Conservation (phyloP, 2,888 invertebrate species). For the Abrostola tripartita region DNA sequence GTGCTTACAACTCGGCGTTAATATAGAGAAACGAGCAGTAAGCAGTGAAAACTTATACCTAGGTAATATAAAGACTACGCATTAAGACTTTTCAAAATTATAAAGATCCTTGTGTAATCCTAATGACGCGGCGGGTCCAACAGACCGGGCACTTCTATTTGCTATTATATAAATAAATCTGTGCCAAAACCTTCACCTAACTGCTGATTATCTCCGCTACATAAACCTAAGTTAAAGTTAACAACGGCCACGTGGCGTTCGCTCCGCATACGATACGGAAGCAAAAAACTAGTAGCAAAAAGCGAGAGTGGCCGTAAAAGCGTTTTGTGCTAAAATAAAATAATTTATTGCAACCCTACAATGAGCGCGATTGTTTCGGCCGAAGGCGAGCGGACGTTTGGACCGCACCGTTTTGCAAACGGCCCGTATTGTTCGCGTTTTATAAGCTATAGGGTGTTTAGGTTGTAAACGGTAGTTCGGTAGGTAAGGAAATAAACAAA, state of each 20-base stretch:
- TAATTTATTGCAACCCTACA: constrained; percentile 77
- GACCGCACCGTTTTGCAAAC: constrained; percentile 66
- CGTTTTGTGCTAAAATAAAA: constrained; percentile 71
- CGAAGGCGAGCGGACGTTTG: constrained; percentile 42
- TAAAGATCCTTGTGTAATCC: no score
- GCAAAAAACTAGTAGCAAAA: constrained; percentile 80
- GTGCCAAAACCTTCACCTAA: constrained; percentile 8
- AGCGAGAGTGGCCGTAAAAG: constrained; percentile 76
- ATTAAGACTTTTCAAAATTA: no score
- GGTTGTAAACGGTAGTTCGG: constrained; percentile 20
- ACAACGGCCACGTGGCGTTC: constrained; percentile 80
- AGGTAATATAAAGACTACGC: no score
- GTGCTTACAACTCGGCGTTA: no score
- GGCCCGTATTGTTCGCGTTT: constrained; percentile 62
- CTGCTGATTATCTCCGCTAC: constrained; percentile 33
- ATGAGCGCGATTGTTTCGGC: constrained; percentile 65
- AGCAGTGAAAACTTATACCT: no score
- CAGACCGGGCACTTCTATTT: no score
- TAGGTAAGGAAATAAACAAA: constrained; percentile 6
- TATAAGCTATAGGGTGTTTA: constrained; percentile 48
- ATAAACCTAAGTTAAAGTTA: constrained; percentile 58
- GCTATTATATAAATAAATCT: no score
- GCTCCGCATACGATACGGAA: constrained; percentile 67
- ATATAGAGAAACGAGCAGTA: no score
- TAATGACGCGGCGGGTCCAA: no score